Conservation (phyloP, 1,140 invertebrate genomes). For the Drosophila novamexicana region DNA sequence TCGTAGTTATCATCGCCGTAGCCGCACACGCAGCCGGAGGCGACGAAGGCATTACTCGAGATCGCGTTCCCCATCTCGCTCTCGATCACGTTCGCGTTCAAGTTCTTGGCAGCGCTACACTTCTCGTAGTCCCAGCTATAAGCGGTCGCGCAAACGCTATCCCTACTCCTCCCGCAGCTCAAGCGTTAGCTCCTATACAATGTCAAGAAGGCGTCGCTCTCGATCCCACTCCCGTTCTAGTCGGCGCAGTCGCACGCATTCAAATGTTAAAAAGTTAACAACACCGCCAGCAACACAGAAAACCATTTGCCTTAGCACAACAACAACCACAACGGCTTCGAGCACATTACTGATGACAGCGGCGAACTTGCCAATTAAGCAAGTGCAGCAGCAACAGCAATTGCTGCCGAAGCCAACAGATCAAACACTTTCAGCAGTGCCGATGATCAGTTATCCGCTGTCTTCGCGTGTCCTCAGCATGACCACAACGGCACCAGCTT, state of each 20-base stretch:
- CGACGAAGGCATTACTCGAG: constrained; percentile 72
- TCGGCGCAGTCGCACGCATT: constrained; percentile 24
- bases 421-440: constrained; percentile 27
- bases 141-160: constrained; percentile 83
- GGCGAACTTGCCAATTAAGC: constrained; percentile 8
- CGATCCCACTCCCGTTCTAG: constrained; percentile 39
- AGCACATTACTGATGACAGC: constrained; percentile 53
- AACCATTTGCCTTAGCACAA: constrained; percentile 50
- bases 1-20: constrained; percentile 63
- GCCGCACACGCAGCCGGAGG: constrained; percentile 67
- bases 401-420: constrained; percentile 1
- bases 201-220: constrained; percentile 66
- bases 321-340: constrained; percentile 55
- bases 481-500: constrained; percentile 10
- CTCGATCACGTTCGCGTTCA: constrained; percentile 76
- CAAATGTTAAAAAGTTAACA: constrained; percentile 6
- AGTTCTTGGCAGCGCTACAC: constrained; percentile 71
- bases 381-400: constrained; percentile 37
- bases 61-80: constrained; percentile 82
- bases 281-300: constrained; percentile 16
- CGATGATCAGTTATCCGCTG: constrained; percentile 73
- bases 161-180: constrained; percentile 80
- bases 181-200: constrained; percentile 70
- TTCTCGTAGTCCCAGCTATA: constrained; percentile 66
- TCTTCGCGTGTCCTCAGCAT: constrained; percentile 47